phyloP scores from a whole-genome alignment of 2,113 vertebrate species.

The Oreochromis tanganicae region DNA sequence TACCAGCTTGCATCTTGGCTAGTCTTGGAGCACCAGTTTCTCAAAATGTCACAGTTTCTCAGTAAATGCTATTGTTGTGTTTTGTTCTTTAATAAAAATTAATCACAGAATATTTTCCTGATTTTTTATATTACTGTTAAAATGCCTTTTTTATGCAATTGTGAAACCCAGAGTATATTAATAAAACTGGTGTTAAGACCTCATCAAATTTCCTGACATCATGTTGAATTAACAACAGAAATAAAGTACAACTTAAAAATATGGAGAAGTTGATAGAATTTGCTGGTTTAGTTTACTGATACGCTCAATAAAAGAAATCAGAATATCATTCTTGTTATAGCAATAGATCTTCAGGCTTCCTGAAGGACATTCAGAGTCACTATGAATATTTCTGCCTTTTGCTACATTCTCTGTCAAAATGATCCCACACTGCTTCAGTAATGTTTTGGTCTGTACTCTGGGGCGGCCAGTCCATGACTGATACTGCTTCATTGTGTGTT shows the following conservation, averaged over 20 bases:
- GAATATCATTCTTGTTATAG: background rate
- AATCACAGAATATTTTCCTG: background rate
- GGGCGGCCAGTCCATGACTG: background rate
- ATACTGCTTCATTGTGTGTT: background rate
- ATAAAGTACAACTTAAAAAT: background rate
- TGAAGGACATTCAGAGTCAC: background rate
- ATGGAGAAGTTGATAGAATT: background rate
- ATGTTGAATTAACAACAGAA: background rate
- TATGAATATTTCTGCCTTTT: background rate
- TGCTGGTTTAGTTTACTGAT: background rate
- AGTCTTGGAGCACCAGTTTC: background rate
- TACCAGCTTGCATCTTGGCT: background rate
- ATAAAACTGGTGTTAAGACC: background rate
- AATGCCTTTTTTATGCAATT: background rate
- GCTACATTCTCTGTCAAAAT: background rate
- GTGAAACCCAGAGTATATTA: background rate
- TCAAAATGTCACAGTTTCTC: background rate
- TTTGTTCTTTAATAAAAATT: background rate
- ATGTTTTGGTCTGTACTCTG: background rate
- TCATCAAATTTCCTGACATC: background rate
- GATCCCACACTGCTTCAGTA: background rate
- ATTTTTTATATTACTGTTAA: background rate
- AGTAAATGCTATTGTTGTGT: background rate
- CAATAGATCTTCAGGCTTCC: background rate
- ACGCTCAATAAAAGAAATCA: background rate